Evolutionary conservation across 2,797 vertebrate genomes (phyloP).

Genomic region (Aldrovandia affinis): DNA sequence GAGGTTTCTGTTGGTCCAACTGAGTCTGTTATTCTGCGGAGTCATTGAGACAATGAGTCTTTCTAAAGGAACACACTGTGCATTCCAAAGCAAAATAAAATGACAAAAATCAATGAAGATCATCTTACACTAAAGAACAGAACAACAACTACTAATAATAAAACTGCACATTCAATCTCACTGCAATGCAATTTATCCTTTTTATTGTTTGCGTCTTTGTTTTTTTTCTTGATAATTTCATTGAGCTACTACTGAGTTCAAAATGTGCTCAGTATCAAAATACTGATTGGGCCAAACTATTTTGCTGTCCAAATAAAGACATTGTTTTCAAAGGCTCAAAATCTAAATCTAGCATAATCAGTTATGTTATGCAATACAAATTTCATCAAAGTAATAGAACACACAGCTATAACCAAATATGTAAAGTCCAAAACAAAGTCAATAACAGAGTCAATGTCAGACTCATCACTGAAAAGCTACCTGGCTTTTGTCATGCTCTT

Average conservation of each 20-base stretch:
- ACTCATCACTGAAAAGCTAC: conserved; percentile 62
- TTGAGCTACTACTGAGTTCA: not conserved
- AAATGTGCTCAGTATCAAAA: not conserved
- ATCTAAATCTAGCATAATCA: not conserved
- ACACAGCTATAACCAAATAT: not conserved
- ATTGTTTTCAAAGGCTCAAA: too few relatives aligned
- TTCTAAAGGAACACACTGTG: not conserved
- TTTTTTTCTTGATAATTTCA: not conserved
- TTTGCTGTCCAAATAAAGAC: too few relatives aligned
- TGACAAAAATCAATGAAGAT: not conserved
- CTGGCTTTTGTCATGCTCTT: conserved; percentile 98
- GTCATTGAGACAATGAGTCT: too few relatives aligned
- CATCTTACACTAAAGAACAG: not conserved
- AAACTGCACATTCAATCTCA: not conserved
- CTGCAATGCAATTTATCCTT: not conserved
- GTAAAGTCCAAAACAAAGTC: not conserved
- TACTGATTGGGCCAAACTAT: not conserved
- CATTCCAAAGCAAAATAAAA: not conserved
- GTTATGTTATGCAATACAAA: not conserved
- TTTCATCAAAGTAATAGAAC: not conserved
- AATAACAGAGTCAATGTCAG: not conserved
- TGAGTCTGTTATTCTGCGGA: conserved; percentile 88
- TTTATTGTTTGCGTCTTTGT: not conserved
- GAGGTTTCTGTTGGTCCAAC: conserved; percentile 98
- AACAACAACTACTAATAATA: not conserved